Percentiles rank a stretch among this genome's conserved stretches.
Evolutionary conservation across 2,797 vertebrate genomes (phyloP).

Genomic region (Lacerta viridis): DNA sequence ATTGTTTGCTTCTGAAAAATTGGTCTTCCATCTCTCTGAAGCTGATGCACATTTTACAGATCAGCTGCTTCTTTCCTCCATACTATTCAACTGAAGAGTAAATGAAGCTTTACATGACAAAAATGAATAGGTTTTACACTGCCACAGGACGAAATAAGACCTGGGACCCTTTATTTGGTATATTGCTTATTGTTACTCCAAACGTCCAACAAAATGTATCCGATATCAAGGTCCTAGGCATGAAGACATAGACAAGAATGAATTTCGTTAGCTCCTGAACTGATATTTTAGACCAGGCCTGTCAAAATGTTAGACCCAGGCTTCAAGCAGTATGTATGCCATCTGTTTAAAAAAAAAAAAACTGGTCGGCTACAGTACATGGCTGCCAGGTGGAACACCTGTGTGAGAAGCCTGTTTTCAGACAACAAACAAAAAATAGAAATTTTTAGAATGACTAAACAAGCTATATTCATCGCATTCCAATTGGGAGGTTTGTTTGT

Average conservation of each 20-base stretch:
- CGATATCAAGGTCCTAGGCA: too few relatives aligned
- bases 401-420: not conserved
- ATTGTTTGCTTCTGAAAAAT: not conserved
- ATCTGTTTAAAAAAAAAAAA: not conserved
- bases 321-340: not conserved
- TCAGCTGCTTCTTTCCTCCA: not conserved
- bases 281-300: slow-evolving; percentile 9
- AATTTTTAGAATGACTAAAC: slow-evolving; percentile 23
- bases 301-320: not conserved
- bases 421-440: slow-evolving; percentile 20
- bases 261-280: slow-evolving; percentile 25
- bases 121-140: slow-evolving; percentile 8
- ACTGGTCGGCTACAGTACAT: not conserved
- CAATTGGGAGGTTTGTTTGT: not conserved
- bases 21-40: not conserved
- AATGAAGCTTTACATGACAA: not conserved
- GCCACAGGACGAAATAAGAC: slow-evolving; percentile 39
- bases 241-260: slow-evolving; percentile 17
- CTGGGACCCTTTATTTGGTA: slow-evolving; percentile 34
- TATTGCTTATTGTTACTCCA: slow-evolving; percentile 42
- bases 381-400: not conserved
- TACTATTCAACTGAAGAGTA: not conserved
- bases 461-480: slow-evolving; percentile 29
- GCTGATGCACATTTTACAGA: not conserved
- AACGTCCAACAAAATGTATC: slow-evolving; percentile 16